Evolutionary conservation across 2,113 vertebrate species (phyloP), one percentile per base, ranked within the genome.

Genomic region (Theropithecus gelada): DNA sequence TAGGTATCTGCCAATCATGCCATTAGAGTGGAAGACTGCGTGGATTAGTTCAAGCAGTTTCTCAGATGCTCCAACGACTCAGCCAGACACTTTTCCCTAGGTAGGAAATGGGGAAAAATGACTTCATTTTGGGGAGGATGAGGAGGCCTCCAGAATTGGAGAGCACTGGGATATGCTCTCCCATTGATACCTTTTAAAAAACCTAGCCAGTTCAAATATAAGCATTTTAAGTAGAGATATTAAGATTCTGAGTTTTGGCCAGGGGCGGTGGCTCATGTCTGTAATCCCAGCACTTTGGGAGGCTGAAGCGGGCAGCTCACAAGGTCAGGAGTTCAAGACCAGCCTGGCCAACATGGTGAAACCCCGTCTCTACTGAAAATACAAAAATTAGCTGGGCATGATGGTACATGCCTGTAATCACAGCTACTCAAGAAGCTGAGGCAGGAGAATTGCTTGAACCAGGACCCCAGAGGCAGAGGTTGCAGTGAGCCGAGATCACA

Each of bases 201-300:
- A 45, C 12, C 76, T 27, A 73, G 45, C 50, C 78, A n/a, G 16
- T 50, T 89, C 43, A 70, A 9, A 50, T 17, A 12, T 8, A 45
- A 59, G 40, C n/a, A 59, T 82, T 88, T 94, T 55, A 68, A 38
- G 12, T 27, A 89, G 32, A 64, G 27, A 30, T 14, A 32, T 30
- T 64, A 94, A 96, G 50, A 72, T 83, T 48, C 72, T 96, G 81
- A 66, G 73, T 91, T 48, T 97, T 93, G 52, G 18, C 52, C 18
- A 2, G 52, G 52, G 17, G 18, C 6, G 6, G 52, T 55, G 52
- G 52, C 52, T 55, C 52, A 55, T 6, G 52, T 18, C 52, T 55
- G 52, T 55, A 55, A 55, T 55, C 18, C 18, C 17, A 55, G 52
- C 52, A 55, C 18, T 55, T 55, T 55, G 52, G 52, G 52, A 20